A percentile compares a stretch with the other conserved stretches of the same genome.
These are phyloP conservation scores for Chitala chitala DNA, from an alignment of 2,113 vertebrate species.

Conservation along the genomic window DNA sequence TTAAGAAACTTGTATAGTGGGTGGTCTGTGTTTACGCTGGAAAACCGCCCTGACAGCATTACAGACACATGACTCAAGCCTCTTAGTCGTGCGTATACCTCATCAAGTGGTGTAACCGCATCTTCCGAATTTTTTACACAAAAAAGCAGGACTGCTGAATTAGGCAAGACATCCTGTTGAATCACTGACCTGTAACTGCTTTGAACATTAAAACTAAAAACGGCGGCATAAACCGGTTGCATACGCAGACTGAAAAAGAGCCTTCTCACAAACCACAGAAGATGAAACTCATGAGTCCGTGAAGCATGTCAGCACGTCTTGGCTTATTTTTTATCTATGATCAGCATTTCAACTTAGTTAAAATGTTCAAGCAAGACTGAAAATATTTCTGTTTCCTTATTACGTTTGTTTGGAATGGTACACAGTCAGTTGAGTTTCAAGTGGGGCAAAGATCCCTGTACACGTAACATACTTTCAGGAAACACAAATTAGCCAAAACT, in stretches of 20 bases:
- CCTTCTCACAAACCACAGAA: neutral
- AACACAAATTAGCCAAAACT: neutral
- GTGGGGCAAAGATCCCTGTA: neutral
- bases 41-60: no score
- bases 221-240: neutral
- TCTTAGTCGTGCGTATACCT: neutral
- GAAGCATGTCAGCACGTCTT: neutral
- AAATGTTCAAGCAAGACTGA: neutral
- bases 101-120: neutral
- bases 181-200: constrained; percentile 1
- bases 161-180: neutral
- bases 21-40: neutral
- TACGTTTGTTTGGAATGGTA: neutral
- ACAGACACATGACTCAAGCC: neutral
- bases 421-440: neutral
- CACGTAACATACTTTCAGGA: no score
- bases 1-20: neutral
- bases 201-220: neutral
- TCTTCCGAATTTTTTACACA: neutral
- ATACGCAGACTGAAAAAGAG: constrained; percentile 1
- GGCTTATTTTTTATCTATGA: neutral
- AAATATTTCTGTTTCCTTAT: neutral
- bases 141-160: neutral
- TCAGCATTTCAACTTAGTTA: no score
- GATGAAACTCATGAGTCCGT: neutral